Evolutionary conservation across 2,113 vertebrate species (phyloP), one percentile per base, ranked within the genome.

Genomic region (Aegotheles bennettii): DNA sequence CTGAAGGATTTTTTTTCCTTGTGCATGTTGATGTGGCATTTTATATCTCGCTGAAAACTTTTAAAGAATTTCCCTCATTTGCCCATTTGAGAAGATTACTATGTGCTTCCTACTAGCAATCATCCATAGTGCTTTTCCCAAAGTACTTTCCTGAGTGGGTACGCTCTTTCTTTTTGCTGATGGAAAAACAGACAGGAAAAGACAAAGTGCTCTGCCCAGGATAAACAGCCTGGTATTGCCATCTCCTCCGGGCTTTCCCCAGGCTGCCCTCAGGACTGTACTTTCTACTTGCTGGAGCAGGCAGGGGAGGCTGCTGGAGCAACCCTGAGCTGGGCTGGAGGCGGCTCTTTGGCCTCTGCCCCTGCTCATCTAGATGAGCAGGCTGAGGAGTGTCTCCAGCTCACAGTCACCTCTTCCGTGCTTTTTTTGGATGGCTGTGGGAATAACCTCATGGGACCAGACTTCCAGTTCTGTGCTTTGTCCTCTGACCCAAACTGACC

Each of bases 91-190:
- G 81, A 89, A 76, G 70, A 85, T 91, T 87, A 89, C 78, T 42
- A 28, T 26, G 15, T 71, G 84, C 84, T 84, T 97, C 87, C 89
- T 70, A 80, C 89, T 31, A 94, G 75, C 87, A 85, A 65, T 87
- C 87, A 75, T 33, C 61, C 35, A 28, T 28, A 65, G 53, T 33
- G 73, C 67, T 80, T 91, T 67, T 35, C 64, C 47, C 29, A 16
- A 50, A 93, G 89, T 50, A 48, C 78, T 85, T 84, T 29, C 33
- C 54, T 31, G 68, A 89, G 89, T 91, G 84, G 74, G 82, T 65
- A 89, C 3, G 40, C 20, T 16, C 82, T 94, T 94, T 84, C 45
- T 76, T 82, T 94, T 64, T 69, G 63, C 43, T 42, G 57, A 84
- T 61, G 73, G 87, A 89, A 94, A 90, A 87, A 60, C 8, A 80